Base-by-base conservation (phyloP, 2,113 vertebrate genomes). In the Ginglymostoma cirratum region DNA sequence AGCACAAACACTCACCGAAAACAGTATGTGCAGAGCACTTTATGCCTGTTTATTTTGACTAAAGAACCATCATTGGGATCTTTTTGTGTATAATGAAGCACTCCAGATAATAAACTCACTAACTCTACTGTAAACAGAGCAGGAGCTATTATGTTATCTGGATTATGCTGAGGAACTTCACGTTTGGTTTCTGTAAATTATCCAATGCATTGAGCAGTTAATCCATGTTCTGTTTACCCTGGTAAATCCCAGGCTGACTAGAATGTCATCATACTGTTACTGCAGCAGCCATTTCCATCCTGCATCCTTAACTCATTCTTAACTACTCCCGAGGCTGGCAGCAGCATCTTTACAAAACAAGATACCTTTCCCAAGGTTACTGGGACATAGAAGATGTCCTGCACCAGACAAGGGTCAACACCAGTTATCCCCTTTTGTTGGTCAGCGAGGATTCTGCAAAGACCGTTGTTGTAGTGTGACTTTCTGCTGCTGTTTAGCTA, bases 131-230 rank as follows among this genome's bases (percentile, higher is more conserved):
- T 98, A 98, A 98, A 98, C 98, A 98, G 97, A 42, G 0, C 97
- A 95, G 96, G 98, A 97, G 97, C 97, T 97, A 98, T 98, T 98
- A 98, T 98, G 98, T 98, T 98, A 98, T 98, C 98, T 98, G 97
- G 97, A 97, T 97, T 96, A 97, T 94, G 97, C 97, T 98, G 96
- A 97, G 97, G 97, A 98, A 97, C 96, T 97, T 97, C 97, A 97
- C 96, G 8, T 97, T 97, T 96, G 97, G 96, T 97, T 97, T 97
- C 96, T 96, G 96, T 97, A 98, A 98, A 97, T 97, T 96, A 96
- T 97, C 96, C 97, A 98, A 97, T 97, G 97, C 96, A 96, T 97
- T 97, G 97, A 96, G 96, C 96, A 96, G 97, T 98, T 98, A 98
- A 98, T 98, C 98, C 98, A 95, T 96, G 96, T 96, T 97, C 96